Evolutionary conservation across 2,113 vertebrate species (phyloP).

Genomic region (Apaloderma vittatum): DNA sequence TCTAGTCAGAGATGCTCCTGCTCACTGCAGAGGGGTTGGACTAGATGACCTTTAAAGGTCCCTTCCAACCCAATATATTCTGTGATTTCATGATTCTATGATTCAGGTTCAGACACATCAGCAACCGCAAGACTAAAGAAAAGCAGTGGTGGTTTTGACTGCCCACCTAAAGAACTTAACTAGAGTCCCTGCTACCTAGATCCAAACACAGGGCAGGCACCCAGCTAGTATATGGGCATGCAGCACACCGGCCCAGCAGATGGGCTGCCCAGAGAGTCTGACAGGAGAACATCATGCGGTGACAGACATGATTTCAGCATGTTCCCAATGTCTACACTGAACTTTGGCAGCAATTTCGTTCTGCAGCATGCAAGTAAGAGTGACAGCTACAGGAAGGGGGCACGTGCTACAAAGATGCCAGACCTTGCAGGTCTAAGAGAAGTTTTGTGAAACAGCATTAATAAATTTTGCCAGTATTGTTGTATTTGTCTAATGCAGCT

Average conservation of each 20-base stretch:
- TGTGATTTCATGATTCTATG: too few species aligned
- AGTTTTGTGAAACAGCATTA: background rate
- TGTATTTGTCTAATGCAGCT: background rate
- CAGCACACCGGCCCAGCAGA: slow-evolving; percentile 38
- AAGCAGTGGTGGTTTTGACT: background rate
- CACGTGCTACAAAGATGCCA: background rate
- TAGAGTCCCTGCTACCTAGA: background rate
- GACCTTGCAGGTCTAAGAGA: background rate
- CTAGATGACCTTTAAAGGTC: too few species aligned
- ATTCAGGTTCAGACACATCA: background rate
- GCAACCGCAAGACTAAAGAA: background rate
- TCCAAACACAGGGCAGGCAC: background rate
- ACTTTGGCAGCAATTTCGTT: background rate
- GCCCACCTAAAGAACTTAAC: background rate
- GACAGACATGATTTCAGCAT: background rate
- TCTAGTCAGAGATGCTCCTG: too few species aligned
- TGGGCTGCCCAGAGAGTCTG: slow-evolving; percentile 24
- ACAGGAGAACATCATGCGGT: background rate
- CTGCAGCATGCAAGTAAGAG: background rate
- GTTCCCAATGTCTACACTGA: background rate
- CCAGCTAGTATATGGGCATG: background rate
- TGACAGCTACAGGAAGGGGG: background rate
- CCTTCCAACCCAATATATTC: too few species aligned
- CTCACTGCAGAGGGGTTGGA: too few species aligned
- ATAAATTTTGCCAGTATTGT: background rate